Evolutionary conservation across 2,888 invertebrate species (phyloP), one percentile per base, ranked within the genome.

Genomic region (Hermaeophaga mercurialis): DNA sequence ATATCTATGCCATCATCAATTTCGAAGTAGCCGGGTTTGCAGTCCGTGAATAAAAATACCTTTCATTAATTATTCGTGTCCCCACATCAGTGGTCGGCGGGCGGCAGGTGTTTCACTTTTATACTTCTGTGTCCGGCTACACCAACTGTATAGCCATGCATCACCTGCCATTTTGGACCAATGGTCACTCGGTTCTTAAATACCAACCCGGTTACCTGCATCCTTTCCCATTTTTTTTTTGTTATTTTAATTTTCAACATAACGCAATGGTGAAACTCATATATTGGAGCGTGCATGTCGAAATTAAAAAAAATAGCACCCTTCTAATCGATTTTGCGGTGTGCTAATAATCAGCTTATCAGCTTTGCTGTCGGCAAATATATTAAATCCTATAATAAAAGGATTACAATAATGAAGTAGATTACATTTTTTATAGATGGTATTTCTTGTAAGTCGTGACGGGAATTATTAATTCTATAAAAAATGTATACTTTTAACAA

Each of bases 111-210:
- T 46, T 36, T 17, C 14, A 26, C 34, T 14, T 15, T 17, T 46
- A 9, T 34, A 14, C 34, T 36, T 43, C 41, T 43, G 50, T 28
- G 39, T 55, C 48, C 54, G 47, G 22, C 41, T 39, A 24, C 31
- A 33, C 24, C 46, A 28, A 39, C 17, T 22, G 12, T 18, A 34
- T 39, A 17, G 49, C 44, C 56, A 50, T 58, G 59, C 15, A 36
- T 50, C 63, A 65, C 63, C 63, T 63, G 65, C 61, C 58, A 54
- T 58, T 56, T 49, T 52, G 34, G 44, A 54, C 64, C 64, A 64
- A 64, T 61, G 39, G 59, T 49, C 39, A 18, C 17, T 12, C 56
- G 33, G 33, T 15, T 46, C 14, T 55, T 52, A 54, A 59, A 59
- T 57, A 55, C 57, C 57, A 57, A 56, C 62, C 62, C 62, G 62